Conservation (phyloP, 2,797 vertebrate species). For the Cyprinella venusta region DNA sequence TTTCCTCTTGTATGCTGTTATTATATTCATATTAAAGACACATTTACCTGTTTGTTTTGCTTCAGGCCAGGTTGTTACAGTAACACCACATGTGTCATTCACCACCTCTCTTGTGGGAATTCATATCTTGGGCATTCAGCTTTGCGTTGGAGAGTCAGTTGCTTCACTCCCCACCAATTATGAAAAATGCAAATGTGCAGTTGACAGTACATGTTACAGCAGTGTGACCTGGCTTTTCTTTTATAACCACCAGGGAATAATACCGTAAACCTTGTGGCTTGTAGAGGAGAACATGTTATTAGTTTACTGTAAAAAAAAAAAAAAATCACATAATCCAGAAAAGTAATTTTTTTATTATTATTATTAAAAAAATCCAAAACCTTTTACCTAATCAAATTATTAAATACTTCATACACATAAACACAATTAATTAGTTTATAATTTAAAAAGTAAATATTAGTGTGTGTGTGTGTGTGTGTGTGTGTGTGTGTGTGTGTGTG, state of each 20-base stretch:
- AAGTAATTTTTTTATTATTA: too few species aligned
- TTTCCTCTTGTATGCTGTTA: constrained; percentile 3
- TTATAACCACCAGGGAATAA: background rate
- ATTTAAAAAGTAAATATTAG: background rate
- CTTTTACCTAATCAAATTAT: background rate
- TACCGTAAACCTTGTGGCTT: background rate
- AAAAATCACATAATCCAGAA: too few species aligned
- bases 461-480: background rate
- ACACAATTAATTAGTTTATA: background rate
- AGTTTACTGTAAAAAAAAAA: background rate
- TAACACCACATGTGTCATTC: background rate
- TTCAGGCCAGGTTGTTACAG: constrained; percentile 8
- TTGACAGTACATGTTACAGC: background rate
- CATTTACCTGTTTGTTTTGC: constrained; percentile 13
- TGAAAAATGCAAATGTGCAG: constrained; percentile 12
- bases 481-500: background rate
- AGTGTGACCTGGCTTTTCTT: background rate
- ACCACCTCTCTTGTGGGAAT: constrained; percentile 8
- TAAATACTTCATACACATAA: background rate
- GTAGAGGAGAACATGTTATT: background rate
- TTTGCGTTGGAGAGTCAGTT: background rate
- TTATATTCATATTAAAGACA: background rate
- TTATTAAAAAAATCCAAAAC: background rate
- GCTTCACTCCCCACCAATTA: background rate
- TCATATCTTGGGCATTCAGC: background rate